phyloP scores from a whole-genome alignment of 2,888 invertebrate species.

The Brachynemurus nebulosus region DNA sequence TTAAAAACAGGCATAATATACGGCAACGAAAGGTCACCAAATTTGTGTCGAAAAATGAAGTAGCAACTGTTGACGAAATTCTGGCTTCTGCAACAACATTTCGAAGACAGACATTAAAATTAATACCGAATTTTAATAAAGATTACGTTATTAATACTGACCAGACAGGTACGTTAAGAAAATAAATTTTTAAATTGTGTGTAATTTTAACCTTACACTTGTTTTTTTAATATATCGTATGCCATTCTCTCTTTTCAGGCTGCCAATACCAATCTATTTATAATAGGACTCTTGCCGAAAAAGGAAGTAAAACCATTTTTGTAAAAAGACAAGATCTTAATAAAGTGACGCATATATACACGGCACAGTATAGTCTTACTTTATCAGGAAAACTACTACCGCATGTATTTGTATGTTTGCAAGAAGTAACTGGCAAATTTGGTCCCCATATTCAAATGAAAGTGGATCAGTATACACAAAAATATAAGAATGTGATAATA shows the following conservation, averaged over 20 bases:
- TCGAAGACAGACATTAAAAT: neutral
- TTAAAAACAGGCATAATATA: too few species aligned
- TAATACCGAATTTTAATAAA: neutral
- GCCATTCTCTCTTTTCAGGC: neutral
- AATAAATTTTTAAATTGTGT: neutral
- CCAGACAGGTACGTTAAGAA: neutral
- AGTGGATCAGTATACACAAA: slow-evolving; percentile 12
- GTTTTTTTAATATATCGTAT: neutral
- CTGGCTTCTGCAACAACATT: neutral
- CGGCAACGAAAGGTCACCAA: too few species aligned
- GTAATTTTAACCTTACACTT: neutral
- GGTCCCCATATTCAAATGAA: slow-evolving; percentile 12
- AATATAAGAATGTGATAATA: slow-evolving; percentile 13
- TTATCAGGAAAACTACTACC: slow-evolving; percentile 14
- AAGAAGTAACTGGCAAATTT: slow-evolving; percentile 14
- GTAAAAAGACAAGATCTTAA: slow-evolving; percentile 12
- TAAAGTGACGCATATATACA: slow-evolving; percentile 16
- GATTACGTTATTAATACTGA: neutral
- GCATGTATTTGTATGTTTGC: slow-evolving; percentile 16
- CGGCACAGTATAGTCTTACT: slow-evolving; percentile 16
- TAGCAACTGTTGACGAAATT: neutral
- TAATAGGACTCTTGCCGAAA: slow-evolving; percentile 5
- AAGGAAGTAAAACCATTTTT: slow-evolving; percentile 13
- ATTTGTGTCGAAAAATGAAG: too few species aligned
- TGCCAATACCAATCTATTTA: slow-evolving; percentile 3